Base-by-base conservation (phyloP, 2,797 vertebrate genomes). In the Spinus olivaceus region DNA sequence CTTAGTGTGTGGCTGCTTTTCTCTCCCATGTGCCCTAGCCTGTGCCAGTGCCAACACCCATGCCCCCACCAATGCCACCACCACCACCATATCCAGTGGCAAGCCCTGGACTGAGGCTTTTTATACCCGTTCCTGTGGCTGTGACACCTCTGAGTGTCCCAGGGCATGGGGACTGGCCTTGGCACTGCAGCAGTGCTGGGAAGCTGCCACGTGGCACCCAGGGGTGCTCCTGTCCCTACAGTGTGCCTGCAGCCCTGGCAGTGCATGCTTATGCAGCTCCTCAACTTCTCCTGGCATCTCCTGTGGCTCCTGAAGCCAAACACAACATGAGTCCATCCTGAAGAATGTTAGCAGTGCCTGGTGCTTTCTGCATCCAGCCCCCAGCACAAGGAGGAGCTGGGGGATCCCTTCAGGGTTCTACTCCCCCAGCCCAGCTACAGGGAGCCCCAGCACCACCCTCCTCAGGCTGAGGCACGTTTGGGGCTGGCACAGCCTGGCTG, bases 101-200 rank as follows among this genome's bases (percentile, higher is more conserved):
- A 6, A 67, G 46, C 4, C 2, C 28, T 3, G 21, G 12, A 16
- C 10, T 17, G 51, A 44, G 59, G 32, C 37, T 69, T 41, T 59
- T 61, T 6, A 2, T 60, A 15, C 0, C 1, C 0, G 0, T 57
- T 64, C 35, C 47, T 1, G 1, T 21, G 22, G 49, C n/a, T 35
- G 90, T 19, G 49, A 16, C 4, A 8, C 32, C 25, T 32, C 0
- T 12, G 59, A n/a, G 59, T 33, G 83, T 51, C 33, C 44, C 66
- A 3, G 22, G 20, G 25, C 1, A 0, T 1, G 5, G 35, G 33
- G 16, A 44, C 0, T 5, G 37, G 44, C 30, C 42, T 50, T 35
- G 20, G 42, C 46, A 19, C 39, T 3, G 4, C 2, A 1, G 32
- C 0, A 0, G 47, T 44, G 4, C 65, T 1, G 2, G 65, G 30